Evolutionary conservation across 2,113 vertebrate species (phyloP).

Genomic region (Phalacrocorax aristotelis): DNA sequence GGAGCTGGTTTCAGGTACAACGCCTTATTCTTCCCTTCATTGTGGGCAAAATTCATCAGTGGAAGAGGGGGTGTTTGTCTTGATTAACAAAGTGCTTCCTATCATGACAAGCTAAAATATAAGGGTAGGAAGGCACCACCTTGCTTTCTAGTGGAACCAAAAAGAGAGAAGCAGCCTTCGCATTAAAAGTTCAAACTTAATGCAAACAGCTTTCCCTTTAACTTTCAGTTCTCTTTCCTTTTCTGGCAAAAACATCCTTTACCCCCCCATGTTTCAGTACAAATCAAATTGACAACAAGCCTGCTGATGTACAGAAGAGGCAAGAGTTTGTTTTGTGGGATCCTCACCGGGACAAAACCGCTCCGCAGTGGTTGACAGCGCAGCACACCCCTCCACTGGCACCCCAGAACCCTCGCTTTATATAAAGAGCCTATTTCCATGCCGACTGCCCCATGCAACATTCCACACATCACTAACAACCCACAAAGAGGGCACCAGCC

Average conservation of each 20-base stretch:
- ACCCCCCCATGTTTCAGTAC: background rate
- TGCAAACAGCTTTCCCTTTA: background rate
- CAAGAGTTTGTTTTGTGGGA: background rate
- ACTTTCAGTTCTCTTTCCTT: background rate
- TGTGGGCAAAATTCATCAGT: background rate
- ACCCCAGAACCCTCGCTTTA: background rate
- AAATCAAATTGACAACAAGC: background rate
- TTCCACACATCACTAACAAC: background rate
- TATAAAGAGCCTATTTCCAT: fast-evolving
- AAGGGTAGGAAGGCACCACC: background rate
- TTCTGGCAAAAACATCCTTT: background rate
- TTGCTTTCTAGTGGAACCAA: background rate
- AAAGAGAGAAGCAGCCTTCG: background rate
- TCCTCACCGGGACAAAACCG: fast-evolving
- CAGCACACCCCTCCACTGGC: background rate
- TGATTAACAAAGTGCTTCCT: background rate
- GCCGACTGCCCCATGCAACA: background rate
- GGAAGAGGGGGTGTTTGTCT: background rate
- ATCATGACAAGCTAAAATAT: background rate
- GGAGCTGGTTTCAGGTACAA: background rate
- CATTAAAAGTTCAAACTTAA: background rate
- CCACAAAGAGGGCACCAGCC: background rate
- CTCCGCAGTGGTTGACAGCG: fast-evolving
- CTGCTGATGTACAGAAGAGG: background rate
- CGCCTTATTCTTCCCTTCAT: background rate